These are phyloP conservation scores for Odontesthes bonariensis DNA, from an alignment of 2,113 vertebrate genomes.

Conservation along the genomic window DNA sequence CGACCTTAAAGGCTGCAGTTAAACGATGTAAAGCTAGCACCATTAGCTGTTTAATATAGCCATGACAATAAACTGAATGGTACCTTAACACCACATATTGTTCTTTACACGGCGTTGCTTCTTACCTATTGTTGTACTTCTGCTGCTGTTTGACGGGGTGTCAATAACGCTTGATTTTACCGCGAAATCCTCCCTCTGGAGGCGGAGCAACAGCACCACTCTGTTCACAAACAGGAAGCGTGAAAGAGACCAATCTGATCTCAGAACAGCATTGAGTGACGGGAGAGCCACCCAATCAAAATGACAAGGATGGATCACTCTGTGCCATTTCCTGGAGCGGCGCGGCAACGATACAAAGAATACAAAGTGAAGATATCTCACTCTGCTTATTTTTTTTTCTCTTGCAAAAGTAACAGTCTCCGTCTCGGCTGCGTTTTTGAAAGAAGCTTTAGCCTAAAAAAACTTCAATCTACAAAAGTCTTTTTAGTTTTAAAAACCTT, in stretches of 20 bases:
- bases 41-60: not conserved
- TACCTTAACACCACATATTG: not conserved
- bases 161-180: slow-evolving; percentile 27
- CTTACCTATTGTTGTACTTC: not conserved
- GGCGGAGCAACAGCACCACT: not conserved
- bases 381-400: too few relatives aligned
- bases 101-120: too few relatives aligned
- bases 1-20: not conserved
- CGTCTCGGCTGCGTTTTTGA: too few relatives aligned
- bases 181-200: slow-evolving; percentile 9
- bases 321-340: not conserved
- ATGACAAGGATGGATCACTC: not conserved
- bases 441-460: too few relatives aligned
- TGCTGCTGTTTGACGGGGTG: not conserved
- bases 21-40: not conserved
- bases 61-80: not conserved
- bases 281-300: not conserved
- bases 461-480: too few relatives aligned
- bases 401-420: too few relatives aligned
- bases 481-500: too few relatives aligned
- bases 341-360: not conserved
- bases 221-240: not conserved
- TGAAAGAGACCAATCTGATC: not conserved
- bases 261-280: not conserved
- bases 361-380: not conserved